phyloP scores from a whole-genome alignment of 2,113 vertebrate genomes.

The Vidua macroura region DNA sequence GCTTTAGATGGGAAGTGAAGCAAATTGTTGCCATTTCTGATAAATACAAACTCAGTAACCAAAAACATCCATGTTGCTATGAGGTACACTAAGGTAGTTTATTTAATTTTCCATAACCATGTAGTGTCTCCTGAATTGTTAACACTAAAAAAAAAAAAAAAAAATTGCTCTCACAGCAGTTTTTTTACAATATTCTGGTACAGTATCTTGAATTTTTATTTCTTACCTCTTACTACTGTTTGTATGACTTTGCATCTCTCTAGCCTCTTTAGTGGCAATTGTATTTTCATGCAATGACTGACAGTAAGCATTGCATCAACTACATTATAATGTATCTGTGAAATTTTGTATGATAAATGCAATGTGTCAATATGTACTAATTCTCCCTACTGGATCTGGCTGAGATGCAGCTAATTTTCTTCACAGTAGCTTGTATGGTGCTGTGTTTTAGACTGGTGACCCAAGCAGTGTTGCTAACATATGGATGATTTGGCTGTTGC shows the following conservation, averaged over 20 bases:
- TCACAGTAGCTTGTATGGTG: neutral
- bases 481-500: neutral
- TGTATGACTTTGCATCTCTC: neutral
- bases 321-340: neutral
- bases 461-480: neutral
- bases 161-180: neutral
- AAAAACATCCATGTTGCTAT: neutral
- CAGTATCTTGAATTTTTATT: neutral
- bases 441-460: neutral
- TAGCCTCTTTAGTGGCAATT: neutral
- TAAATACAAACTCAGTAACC: neutral
- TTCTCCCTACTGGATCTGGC: neutral
- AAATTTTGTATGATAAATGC: neutral
- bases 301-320: neutral
- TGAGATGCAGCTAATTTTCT: neutral
- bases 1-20: neutral
- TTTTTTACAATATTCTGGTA: neutral
- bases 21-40: neutral
- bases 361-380: neutral
- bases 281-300: neutral
- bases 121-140: neutral
- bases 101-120: neutral
- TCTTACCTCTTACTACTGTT: neutral
- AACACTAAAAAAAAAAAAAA: neutral
- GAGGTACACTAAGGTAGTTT: neutral